A percentile compares a stretch with the other conserved stretches of the same genome.
Evolutionary conservation across 2,113 vertebrate genomes (phyloP).

Genomic region (Ovibos moschatus): DNA sequence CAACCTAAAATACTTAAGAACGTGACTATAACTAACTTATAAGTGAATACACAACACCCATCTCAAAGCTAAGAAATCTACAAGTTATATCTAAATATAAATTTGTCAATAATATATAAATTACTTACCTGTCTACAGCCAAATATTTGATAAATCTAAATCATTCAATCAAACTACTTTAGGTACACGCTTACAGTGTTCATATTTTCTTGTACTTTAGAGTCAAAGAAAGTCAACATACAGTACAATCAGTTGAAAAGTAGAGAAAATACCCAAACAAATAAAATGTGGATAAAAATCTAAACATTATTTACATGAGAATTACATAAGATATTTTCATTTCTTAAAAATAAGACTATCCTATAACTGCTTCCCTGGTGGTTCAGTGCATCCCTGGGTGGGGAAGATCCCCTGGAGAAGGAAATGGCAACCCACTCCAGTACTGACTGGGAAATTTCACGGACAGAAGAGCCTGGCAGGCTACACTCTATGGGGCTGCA

Average conservation of each 20-base stretch:
- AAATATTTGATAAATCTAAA: not conserved
- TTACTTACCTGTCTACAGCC: not conserved
- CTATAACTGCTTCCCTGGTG: not conserved
- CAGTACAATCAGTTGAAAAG: not conserved
- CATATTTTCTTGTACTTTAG: slow-evolving; percentile 6
- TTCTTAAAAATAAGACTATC: slow-evolving; percentile 4
- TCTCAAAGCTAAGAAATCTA: slow-evolving; percentile 28
- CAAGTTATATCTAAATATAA: not conserved
- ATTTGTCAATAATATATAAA: not conserved
- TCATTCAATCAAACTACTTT: not conserved
- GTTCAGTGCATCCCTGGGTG: not conserved
- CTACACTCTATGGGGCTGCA: not conserved
- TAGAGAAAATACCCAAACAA: not conserved
- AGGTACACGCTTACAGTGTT: not conserved
- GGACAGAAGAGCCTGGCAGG: not conserved
- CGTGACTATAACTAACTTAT: not conserved
- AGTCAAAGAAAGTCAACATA: slow-evolving; percentile 2
- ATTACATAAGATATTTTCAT: not conserved
- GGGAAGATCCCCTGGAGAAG: not conserved
- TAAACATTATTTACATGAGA: not conserved
- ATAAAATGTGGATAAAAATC: not conserved
- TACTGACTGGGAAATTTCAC: not conserved
- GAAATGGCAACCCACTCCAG: not conserved
- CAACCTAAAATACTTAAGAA: not conserved
- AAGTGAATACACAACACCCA: not conserved